phyloP scores from a whole-genome alignment of 2,113 vertebrate genomes.

The Phoxinus phoxinus region DNA sequence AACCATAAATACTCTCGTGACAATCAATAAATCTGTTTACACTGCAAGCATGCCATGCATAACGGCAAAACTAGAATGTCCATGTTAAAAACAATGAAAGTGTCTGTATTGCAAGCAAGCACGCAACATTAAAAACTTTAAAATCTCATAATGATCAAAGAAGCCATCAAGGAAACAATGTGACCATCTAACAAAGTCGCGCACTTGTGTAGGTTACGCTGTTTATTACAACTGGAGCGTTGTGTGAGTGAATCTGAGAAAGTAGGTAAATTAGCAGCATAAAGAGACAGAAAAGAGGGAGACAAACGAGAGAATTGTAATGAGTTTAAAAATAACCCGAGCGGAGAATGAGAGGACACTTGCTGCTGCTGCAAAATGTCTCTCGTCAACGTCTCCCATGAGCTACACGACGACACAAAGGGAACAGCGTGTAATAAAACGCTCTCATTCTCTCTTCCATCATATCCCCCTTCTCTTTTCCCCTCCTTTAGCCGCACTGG shows the following conservation, averaged over 20 bases:
- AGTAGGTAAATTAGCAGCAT: slow-evolving; percentile 13
- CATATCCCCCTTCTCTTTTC: not conserved
- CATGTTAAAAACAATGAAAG: not conserved
- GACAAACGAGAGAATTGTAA: not conserved
- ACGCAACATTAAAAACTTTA: not conserved
- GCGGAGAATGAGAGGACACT: not conserved
- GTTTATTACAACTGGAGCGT: not conserved
- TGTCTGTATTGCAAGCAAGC: not conserved
- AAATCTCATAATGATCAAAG: not conserved
- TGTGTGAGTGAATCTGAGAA: not conserved
- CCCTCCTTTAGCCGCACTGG: not conserved
- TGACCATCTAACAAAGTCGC: not conserved
- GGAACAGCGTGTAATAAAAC: not conserved
- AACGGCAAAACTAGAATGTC: not conserved
- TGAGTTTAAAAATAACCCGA: slow-evolving; percentile 30
- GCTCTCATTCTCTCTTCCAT: not conserved
- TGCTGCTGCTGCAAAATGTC: slow-evolving; percentile 16
- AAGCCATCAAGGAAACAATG: not conserved
- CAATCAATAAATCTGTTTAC: not conserved
- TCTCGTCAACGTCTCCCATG: slow-evolving; percentile 7
- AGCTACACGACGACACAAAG: not conserved
- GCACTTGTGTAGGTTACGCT: not conserved
- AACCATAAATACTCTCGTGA: not conserved
- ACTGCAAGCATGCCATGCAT: not conserved
- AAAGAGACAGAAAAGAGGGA: not conserved